Conservation (phyloP, 2,888 invertebrate genomes). For the Allophyes oxyacanthae region DNA sequence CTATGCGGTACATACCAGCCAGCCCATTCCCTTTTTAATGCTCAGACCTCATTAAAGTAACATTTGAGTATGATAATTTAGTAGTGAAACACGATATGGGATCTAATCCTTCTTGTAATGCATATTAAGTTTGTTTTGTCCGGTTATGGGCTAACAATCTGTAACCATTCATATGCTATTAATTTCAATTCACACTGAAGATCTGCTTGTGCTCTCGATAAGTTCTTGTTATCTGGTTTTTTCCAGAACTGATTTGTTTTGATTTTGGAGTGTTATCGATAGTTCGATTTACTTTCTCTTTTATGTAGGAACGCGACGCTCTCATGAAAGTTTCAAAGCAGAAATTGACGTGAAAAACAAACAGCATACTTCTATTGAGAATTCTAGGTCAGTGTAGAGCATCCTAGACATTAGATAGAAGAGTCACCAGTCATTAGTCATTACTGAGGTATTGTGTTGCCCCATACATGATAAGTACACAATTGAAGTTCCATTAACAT, state of each 20-base stretch:
- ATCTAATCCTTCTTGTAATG: slow-evolving; percentile 49
- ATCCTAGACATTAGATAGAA: slow-evolving; percentile 14
- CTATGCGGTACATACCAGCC: slow-evolving; percentile 61
- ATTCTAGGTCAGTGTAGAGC: slow-evolving; percentile 15
- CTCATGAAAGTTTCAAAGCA: not conserved
- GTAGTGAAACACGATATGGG: slow-evolving; percentile 47
- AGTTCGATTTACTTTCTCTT: too few relatives aligned
- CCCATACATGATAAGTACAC: slow-evolving; percentile 24
- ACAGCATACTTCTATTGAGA: not conserved
- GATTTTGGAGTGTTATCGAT: too few relatives aligned
- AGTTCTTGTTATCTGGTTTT: slow-evolving; percentile 8
- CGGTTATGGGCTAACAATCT: slow-evolving; percentile 37
- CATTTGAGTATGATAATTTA: slow-evolving; percentile 62
- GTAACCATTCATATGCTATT: slow-evolving; percentile 38
- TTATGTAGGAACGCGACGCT: too few relatives aligned
- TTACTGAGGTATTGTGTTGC: slow-evolving; percentile 29
- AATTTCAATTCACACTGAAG: slow-evolving; percentile 40
- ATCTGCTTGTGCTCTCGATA: slow-evolving; percentile 16
- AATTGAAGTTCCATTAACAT: slow-evolving; percentile 31
- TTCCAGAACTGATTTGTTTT: slow-evolving; percentile 1
- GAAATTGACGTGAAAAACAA: slow-evolving; percentile 8
- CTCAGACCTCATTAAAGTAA: slow-evolving; percentile 73
- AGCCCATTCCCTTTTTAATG: slow-evolving; percentile 64
- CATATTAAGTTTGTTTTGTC: slow-evolving; percentile 35
- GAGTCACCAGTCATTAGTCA: slow-evolving; percentile 13